Percentiles rank a stretch among this genome's conserved stretches.
Conservation (phyloP, 1,140 invertebrate genomes). For the Gryon sp. region DNA sequence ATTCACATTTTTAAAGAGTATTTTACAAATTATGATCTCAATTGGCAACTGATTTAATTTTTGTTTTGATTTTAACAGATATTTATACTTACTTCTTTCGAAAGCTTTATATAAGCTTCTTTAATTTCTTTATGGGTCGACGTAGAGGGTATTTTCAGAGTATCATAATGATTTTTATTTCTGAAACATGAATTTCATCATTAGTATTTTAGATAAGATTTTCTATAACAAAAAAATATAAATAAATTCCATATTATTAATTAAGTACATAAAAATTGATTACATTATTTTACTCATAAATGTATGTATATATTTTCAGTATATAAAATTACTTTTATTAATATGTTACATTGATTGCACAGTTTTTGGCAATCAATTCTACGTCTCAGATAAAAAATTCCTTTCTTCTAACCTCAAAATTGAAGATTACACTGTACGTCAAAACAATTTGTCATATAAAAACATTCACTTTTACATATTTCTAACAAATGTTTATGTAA, state of each 20-base stretch:
- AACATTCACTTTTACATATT: too few relatives aligned
- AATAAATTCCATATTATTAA: background rate
- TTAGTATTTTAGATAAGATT: too few relatives aligned
- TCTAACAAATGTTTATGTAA: too few relatives aligned
- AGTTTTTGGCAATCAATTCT: slow-evolving; percentile 1
- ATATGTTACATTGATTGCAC: slow-evolving; percentile 1
- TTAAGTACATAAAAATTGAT: too few relatives aligned
- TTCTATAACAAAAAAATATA: background rate
- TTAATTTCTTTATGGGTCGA: slow-evolving; percentile 35
- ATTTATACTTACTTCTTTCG: slow-evolving; percentile 29
- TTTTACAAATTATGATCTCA: too few relatives aligned
- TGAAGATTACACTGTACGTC: too few relatives aligned
- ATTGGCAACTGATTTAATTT: too few relatives aligned
- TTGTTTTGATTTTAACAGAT: background rate
- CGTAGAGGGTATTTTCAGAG: slow-evolving; percentile 14
- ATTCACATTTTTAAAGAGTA: background rate
- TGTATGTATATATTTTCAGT: too few relatives aligned
- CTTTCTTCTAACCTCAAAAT: background rate
- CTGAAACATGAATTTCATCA: slow-evolving; percentile 14
- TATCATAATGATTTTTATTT: slow-evolving; percentile 15
- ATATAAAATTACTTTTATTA: too few relatives aligned
- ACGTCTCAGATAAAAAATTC: background rate
- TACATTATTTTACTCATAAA: too few relatives aligned
- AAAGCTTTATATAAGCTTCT: slow-evolving; percentile 23
- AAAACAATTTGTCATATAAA: too few relatives aligned